A percentile compares a stretch with the other conserved stretches of the same genome.
Conservation (phyloP, 2,888 invertebrate species). For the Tenthredo livida region DNA sequence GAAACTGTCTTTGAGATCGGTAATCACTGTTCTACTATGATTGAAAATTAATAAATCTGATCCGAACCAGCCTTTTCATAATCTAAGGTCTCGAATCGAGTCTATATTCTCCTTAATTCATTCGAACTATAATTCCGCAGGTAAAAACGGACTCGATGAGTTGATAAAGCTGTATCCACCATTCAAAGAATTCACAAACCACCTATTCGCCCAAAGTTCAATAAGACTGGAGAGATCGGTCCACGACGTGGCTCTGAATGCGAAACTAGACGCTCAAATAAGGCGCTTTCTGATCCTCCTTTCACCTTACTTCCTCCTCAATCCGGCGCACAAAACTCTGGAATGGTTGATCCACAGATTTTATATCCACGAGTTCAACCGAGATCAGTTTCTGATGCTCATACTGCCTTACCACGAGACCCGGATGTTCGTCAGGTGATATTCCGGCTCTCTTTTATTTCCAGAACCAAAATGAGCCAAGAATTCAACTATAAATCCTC, state of each 20-base stretch:
- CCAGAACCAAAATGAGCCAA: not conserved
- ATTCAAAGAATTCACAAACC: constrained; percentile 87
- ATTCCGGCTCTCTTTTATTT: not conserved
- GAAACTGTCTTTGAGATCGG: constrained; percentile 94
- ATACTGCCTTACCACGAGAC: constrained; percentile 97
- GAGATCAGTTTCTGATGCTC: constrained; percentile 88
- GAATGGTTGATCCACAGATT: constrained; percentile 97
- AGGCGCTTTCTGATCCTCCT: constrained; percentile 88
- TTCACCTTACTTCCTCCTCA: constrained; percentile 93
- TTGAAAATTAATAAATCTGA: not conserved
- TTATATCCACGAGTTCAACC: constrained; percentile 93
- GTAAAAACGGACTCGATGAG: constrained; percentile 90
- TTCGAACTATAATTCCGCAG: constrained; percentile 72
- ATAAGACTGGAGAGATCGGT: constrained; percentile 91
- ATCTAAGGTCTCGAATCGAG: not conserved
- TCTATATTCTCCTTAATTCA: constrained; percentile 33
- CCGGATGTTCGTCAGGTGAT: constrained; percentile 88
- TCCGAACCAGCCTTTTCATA: not conserved
- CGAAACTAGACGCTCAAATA: constrained; percentile 87
- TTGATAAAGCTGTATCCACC: constrained; percentile 86
- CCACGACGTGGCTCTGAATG: constrained; percentile 87
- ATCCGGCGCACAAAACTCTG: constrained; percentile 92
- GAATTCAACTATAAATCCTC: not conserved
- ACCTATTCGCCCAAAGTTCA: constrained; percentile 88
- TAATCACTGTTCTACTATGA: constrained; percentile 60